Conservation (phyloP, 2,113 vertebrate genomes). For the Ptilonorhynchus violaceus region DNA sequence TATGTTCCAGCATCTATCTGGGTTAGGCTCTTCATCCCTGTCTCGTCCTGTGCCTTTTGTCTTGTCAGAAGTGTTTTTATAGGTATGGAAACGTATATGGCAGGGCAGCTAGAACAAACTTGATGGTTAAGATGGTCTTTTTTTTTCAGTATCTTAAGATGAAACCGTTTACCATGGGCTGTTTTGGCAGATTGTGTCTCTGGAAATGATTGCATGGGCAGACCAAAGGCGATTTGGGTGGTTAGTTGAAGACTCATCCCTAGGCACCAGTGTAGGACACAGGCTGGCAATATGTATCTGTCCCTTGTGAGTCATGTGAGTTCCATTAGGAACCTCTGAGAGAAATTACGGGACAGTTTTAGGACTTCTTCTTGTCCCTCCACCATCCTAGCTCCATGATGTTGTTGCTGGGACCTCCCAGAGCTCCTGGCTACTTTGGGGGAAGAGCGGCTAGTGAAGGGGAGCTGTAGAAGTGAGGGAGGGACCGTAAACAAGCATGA, state of each 20-base stretch:
- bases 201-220: not conserved
- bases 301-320: not conserved
- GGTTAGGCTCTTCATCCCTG: not conserved
- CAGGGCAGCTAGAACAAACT: not conserved
- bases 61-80: not conserved
- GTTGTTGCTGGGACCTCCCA: not conserved
- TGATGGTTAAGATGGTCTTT: not conserved
- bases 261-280: not conserved
- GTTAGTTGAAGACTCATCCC: not conserved
- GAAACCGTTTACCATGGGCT: not conserved
- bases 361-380: not conserved
- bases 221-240: not conserved
- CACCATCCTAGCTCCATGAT: no score
- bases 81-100: rapidly evolving
- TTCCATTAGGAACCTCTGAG: not conserved
- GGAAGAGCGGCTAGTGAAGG: not conserved
- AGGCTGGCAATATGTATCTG: not conserved
- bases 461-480: not conserved
- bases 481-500: not conserved
- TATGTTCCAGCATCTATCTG: not conserved
- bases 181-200: not conserved
- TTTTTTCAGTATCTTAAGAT: not conserved
- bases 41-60: not conserved
- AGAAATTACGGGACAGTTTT: not conserved
- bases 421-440: not conserved